Conservation (phyloP, 2,113 vertebrate genomes). For the Paralichthys olivaceus region DNA sequence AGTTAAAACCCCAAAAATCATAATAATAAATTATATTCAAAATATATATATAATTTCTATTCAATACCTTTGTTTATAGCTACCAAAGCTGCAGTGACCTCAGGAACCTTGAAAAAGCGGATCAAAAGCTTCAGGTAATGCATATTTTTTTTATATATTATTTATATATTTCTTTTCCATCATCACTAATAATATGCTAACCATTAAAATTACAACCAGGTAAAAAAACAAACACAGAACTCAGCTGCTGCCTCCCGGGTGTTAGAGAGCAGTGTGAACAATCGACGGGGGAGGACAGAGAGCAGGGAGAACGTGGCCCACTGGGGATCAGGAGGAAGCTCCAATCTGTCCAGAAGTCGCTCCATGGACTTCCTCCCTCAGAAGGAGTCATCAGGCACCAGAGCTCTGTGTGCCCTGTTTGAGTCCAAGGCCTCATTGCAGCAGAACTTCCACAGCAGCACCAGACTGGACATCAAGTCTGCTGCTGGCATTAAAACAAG, state of each 20-base stretch:
- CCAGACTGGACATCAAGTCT: conserved; percentile 14
- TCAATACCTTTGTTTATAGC: conserved; percentile 62
- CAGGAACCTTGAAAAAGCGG: conserved; percentile 50
- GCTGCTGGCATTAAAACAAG: neutral
- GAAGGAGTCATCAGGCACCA: conserved; percentile 44
- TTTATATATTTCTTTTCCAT: neutral
- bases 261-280: conserved; percentile 42
- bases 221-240: neutral
- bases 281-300: conserved; percentile 37
- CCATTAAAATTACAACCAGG: neutral
- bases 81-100: conserved; percentile 83
- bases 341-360: conserved; percentile 58
- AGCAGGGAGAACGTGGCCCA: conserved; percentile 5
- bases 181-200: neutral
- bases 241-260: conserved; percentile 11
- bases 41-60: conserved; percentile 11
- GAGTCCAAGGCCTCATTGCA: conserved; percentile 72
- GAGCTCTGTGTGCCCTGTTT: conserved; percentile 74
- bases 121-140: conserved; percentile 77
- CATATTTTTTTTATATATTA: neutral
- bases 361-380: conserved; percentile 73
- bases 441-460: conserved; percentile 51
- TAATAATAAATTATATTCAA: too few species aligned
- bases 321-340: conserved; percentile 21
- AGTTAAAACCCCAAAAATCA: neutral